A percentile compares a stretch with the other conserved stretches of the same genome.
Conservation (phyloP, 2,888 invertebrate species). For the Lithophane leautieri region DNA sequence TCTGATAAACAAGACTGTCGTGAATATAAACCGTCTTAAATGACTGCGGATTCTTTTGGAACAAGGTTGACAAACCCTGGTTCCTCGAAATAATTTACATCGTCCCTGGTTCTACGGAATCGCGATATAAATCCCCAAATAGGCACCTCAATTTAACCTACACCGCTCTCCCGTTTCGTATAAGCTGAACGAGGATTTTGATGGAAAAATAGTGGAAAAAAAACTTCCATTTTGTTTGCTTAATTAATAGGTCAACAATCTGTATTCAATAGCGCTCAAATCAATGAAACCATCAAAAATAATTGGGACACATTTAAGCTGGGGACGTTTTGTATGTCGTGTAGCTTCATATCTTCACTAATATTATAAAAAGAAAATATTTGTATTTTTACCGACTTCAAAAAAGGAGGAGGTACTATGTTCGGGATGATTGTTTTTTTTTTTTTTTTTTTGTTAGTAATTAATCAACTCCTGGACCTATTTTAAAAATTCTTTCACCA, state of each 20-base stretch:
- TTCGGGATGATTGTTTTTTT: no score
- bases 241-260: conserved; percentile 18
- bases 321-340: no score
- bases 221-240: not conserved
- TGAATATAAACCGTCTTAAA: conserved; percentile 78
- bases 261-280: not conserved
- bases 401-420: no score
- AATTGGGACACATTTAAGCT: conserved; percentile 1
- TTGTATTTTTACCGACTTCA: no score
- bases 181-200: not conserved
- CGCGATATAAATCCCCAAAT: not conserved
- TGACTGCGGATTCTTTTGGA: conserved; percentile 58
- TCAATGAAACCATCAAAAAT: not conserved
- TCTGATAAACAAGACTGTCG: conserved; percentile 50
- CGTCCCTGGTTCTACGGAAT: no score
- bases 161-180: not conserved
- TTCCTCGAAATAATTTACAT: not conserved
- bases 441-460: no score
- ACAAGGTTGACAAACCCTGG: conserved; percentile 28
- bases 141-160: not conserved
- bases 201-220: not conserved
- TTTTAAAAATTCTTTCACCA: no score
- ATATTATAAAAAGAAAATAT: no score
- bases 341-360: no score
- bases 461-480: no score